phyloP scores from a whole-genome alignment of 2,113 vertebrate species.

The Trichomycterus rosablanca region DNA sequence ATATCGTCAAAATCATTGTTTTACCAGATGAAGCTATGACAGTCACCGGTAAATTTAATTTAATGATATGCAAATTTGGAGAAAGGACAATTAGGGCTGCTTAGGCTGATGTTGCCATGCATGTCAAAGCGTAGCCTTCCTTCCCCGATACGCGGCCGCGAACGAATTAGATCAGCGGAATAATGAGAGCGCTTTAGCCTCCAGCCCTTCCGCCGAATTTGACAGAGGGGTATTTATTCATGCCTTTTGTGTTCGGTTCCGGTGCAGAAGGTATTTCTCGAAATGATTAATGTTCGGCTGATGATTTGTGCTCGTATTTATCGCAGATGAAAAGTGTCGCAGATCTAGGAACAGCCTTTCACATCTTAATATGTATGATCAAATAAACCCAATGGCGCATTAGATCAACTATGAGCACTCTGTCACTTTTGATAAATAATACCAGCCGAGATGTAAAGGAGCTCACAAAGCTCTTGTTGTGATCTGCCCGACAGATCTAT shows the following conservation, averaged over 20 bases:
- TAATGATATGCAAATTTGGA: conserved; percentile 57
- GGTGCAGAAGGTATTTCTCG: conserved; percentile 21
- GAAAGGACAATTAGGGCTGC: conserved; percentile 47
- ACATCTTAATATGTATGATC: conserved; percentile 1
- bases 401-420: not conserved
- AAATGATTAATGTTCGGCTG: conserved; percentile 17
- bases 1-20: conserved; percentile 51
- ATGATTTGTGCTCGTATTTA: conserved; percentile 18
- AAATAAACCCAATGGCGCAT: conserved; percentile 3
- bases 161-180: conserved; percentile 46
- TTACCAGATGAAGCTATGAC: conserved; percentile 48
- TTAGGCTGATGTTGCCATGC: conserved; percentile 36
- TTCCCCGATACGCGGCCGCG: conserved; percentile 1
- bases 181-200: conserved; percentile 40
- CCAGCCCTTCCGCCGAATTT: conserved; percentile 30
- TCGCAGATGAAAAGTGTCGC: not conserved
- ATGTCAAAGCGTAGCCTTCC: conserved; percentile 34
- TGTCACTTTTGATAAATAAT: conserved; percentile 17
- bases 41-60: conserved; percentile 53
- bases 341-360: not conserved
- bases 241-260: conserved; percentile 25
- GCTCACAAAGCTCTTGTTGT: conserved; percentile 22
- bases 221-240: conserved; percentile 34
- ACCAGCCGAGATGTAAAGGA: conserved; percentile 18
- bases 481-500: conserved; percentile 38